A percentile compares a stretch with the other conserved stretches of the same genome.
phyloP scores from a whole-genome alignment of 2,113 vertebrate species.

The Rhinolophus sinicus region DNA sequence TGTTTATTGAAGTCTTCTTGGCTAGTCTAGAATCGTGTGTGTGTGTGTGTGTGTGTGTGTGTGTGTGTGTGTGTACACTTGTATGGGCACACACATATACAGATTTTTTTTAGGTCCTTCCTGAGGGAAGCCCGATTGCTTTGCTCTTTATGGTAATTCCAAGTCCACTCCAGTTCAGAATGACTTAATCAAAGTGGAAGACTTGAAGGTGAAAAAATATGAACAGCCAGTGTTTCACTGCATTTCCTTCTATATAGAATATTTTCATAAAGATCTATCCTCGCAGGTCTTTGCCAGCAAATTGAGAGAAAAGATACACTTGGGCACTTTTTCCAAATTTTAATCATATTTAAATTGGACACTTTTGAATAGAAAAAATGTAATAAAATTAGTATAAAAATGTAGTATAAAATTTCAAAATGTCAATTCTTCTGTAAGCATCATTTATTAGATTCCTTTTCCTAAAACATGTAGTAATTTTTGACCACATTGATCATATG shows the following conservation, averaged over 20 bases:
- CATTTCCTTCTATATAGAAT: not conserved
- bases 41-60: no score
- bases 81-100: not conserved
- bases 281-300: not conserved
- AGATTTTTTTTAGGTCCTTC: not conserved
- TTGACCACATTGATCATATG: slow-evolving; percentile 58
- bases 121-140: not conserved
- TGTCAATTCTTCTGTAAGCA: not conserved
- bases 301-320: not conserved
- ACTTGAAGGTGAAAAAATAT: not conserved
- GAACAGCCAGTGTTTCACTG: not conserved
- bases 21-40: not conserved
- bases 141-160: not conserved
- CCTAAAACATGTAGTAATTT: slow-evolving; percentile 25
- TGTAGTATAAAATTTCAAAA: slow-evolving; percentile 49
- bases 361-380: not conserved
- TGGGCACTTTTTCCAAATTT: not conserved
- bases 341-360: slow-evolving; percentile 31
- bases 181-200: not conserved
- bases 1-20: not conserved
- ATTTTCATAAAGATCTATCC: not conserved
- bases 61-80: no score
- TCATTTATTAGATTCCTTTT: not conserved
- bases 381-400: slow-evolving; percentile 1
- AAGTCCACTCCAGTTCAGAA: not conserved